These are phyloP conservation scores for Calonectris borealis DNA, from an alignment of 2,113 vertebrate genomes.

Conservation along the genomic window DNA sequence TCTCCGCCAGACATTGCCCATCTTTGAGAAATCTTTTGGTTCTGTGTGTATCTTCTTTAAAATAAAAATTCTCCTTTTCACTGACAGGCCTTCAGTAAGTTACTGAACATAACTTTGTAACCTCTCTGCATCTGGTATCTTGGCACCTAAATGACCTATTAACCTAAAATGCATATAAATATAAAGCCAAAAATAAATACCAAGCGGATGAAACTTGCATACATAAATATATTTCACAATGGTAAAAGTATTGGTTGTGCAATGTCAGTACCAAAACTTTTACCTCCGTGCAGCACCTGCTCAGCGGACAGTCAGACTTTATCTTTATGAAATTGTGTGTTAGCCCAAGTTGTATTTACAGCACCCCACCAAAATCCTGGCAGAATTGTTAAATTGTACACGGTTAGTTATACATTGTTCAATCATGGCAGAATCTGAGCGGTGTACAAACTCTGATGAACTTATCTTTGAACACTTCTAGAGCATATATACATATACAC, in stretches of 20 bases:
- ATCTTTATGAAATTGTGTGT: background rate
- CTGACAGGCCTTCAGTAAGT: background rate
- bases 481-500: background rate
- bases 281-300: background rate
- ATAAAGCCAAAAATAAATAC: background rate
- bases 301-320: background rate
- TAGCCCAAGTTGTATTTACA: accelerated
- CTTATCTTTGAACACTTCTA: background rate
- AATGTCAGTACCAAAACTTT: accelerated
- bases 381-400: background rate
- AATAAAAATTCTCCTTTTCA: background rate
- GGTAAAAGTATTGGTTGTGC: background rate
- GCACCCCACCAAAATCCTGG: background rate
- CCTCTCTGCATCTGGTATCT: background rate
- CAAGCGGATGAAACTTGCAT: background rate
- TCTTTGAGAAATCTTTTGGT: background rate
- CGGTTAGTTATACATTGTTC: background rate
- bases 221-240: background rate
- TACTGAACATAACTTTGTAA: background rate
- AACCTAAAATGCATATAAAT: background rate
- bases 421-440: background rate
- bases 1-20: background rate
- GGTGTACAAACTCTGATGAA: background rate
- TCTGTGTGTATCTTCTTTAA: background rate
- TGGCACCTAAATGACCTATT: background rate